phyloP scores from a whole-genome alignment of 2,888 invertebrate species.

The Melinaea marsaeus region DNA sequence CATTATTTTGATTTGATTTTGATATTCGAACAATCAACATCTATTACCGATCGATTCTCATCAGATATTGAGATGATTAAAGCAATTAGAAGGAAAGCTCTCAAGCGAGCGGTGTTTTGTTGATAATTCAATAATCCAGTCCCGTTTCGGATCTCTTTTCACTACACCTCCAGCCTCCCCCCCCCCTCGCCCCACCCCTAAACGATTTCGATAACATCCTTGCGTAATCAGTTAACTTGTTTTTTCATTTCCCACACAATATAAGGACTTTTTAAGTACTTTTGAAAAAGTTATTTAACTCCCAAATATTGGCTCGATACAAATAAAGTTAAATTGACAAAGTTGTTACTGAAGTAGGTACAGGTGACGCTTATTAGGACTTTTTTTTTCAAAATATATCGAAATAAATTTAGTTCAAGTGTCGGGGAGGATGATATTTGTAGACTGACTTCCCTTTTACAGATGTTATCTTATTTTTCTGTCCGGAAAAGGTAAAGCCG shows the following conservation, averaged over 20 bases:
- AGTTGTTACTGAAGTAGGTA: slow-evolving; percentile 55
- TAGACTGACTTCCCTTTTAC: slow-evolving; percentile 7
- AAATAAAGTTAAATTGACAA: slow-evolving; percentile 77
- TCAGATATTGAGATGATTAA: slow-evolving; percentile 60
- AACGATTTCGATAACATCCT: slow-evolving; percentile 55
- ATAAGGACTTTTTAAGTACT: slow-evolving; percentile 53
- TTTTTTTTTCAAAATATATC: slow-evolving; percentile 48
- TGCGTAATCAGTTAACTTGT: slow-evolving; percentile 62
- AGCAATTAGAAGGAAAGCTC: slow-evolving; percentile 69
- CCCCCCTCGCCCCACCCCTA: slow-evolving; percentile 35
- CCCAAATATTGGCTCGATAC: slow-evolving; percentile 62
- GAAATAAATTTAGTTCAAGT: slow-evolving; percentile 50
- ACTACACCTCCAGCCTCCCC: slow-evolving; percentile 43
- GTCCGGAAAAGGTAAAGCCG: slow-evolving; percentile 37
- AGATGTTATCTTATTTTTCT: slow-evolving; percentile 40
- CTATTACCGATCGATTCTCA: slow-evolving; percentile 61
- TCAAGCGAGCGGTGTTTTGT: slow-evolving; percentile 71
- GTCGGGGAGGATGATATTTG: slow-evolving; percentile 16
- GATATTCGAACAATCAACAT: slow-evolving; percentile 43
- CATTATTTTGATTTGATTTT: slow-evolving; percentile 32
- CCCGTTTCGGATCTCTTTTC: slow-evolving; percentile 59
- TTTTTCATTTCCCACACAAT: slow-evolving; percentile 61
- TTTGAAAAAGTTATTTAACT: slow-evolving; percentile 62
- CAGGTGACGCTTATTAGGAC: slow-evolving; percentile 62
- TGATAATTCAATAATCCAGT: slow-evolving; percentile 74